Conservation (phyloP, 1,140 invertebrate genomes). For the Globodera ellingtonae region DNA sequence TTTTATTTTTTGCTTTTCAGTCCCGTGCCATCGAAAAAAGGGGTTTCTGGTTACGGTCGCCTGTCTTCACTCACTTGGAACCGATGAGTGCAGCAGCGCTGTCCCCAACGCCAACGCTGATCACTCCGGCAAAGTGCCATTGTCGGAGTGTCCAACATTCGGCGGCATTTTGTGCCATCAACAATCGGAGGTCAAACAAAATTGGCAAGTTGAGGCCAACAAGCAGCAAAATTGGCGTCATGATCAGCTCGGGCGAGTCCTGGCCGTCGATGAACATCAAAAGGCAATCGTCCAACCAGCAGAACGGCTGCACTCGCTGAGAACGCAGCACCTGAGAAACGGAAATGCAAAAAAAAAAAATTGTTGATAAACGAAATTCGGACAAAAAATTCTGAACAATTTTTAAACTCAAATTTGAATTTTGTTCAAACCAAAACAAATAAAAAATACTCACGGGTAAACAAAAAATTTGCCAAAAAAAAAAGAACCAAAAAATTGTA, state of each 20-base stretch:
- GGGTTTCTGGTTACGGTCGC: no score
- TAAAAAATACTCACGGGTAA: no score
- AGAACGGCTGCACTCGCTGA: slow-evolving; percentile 41
- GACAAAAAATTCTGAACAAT: no score
- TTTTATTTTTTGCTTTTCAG: no score
- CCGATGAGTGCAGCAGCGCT: slow-evolving; percentile 53
- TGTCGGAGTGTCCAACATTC: slow-evolving; percentile 24
- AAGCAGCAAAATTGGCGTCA: slow-evolving; percentile 55
- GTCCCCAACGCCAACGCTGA: slow-evolving; percentile 56
- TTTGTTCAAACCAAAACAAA: no score
- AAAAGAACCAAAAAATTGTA: no score
- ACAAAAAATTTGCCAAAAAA: no score
- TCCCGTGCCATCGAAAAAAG: no score
- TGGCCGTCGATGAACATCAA: slow-evolving; percentile 53
- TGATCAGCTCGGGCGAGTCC: slow-evolving; percentile 48
- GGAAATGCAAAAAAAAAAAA: neutral
- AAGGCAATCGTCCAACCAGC: slow-evolving; percentile 39
- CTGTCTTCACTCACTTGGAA: slow-evolving; percentile 17
- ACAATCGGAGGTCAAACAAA: slow-evolving; percentile 33
- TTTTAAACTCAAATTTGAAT: no score
- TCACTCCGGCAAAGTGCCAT: slow-evolving; percentile 51
- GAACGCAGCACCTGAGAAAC: slow-evolving; percentile 43
- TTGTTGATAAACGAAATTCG: no score
- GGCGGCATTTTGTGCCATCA: neutral
- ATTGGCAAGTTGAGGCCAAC: slow-evolving; percentile 53